Evolutionary conservation across 2,888 invertebrate genomes (phyloP).

Genomic region (Acrobasis repandana): DNA sequence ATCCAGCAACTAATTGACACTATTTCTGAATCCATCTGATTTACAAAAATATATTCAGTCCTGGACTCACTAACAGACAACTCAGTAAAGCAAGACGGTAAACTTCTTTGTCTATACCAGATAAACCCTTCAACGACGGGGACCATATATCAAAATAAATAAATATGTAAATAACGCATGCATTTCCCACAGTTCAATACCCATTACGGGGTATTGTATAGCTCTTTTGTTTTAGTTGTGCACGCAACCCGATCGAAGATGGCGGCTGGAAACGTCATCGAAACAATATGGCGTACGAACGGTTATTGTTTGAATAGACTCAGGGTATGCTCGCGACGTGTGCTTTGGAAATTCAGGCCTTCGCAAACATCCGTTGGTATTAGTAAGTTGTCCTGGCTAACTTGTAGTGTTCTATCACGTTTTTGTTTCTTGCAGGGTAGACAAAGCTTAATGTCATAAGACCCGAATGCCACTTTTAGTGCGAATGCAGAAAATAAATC

Average conservation of each 20-base stretch:
- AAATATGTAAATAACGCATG: neutral
- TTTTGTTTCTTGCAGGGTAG: too few species aligned
- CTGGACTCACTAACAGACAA: too few species aligned
- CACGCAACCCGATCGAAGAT: constrained; percentile 52
- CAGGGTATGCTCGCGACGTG: constrained; percentile 15
- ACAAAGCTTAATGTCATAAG: too few species aligned
- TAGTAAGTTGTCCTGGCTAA: neutral
- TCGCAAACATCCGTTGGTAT: constrained; percentile 3
- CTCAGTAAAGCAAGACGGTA: too few species aligned
- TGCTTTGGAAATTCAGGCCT: constrained; percentile 3
- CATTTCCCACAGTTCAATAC: constrained; percentile 16
- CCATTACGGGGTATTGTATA: constrained; percentile 50
- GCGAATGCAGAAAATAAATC: too few species aligned
- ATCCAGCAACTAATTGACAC: too few species aligned
- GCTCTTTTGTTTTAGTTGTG: constrained; percentile 59
- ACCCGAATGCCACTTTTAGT: too few species aligned
- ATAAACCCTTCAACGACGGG: neutral
- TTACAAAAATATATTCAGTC: too few species aligned
- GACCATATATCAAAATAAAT: neutral
- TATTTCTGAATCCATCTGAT: too few species aligned
- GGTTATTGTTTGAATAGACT: constrained; percentile 61
- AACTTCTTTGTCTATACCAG: too few species aligned
- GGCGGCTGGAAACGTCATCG: constrained; percentile 62
- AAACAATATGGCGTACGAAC: constrained; percentile 65
- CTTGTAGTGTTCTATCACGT: too few species aligned